Conservation (phyloP, 2,888 invertebrate species). For the Eurytoma adleriae region DNA sequence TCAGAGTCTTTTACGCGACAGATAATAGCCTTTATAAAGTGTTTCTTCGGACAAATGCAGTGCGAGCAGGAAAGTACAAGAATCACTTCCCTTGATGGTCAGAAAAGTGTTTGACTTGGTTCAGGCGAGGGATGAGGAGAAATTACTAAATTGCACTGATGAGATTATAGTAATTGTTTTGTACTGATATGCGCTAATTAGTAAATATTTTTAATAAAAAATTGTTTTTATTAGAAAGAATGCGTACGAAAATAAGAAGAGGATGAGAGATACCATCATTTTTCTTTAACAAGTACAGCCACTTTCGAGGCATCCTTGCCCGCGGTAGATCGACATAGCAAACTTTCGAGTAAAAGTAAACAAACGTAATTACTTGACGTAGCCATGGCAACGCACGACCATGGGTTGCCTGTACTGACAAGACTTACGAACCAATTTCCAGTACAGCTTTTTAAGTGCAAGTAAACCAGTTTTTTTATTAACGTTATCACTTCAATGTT, state of each 20-base stretch:
- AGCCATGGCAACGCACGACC: constrained; percentile 18
- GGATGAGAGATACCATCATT: constrained; percentile 3
- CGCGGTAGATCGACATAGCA: constrained; percentile 16
- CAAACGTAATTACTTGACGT: constrained; percentile 45
- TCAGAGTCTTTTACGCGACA: neutral
- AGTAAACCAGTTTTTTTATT: too few species aligned
- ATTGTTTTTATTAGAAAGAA: too few species aligned
- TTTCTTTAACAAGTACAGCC: constrained; percentile 25
- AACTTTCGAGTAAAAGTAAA: constrained; percentile 39
- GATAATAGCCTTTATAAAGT: constrained; percentile 25
- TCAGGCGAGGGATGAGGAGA: neutral
- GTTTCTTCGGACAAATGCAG: constrained; percentile 18
- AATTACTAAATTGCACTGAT: neutral
- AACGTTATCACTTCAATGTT: too few species aligned
- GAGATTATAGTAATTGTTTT: too few species aligned
- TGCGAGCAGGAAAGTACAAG: neutral
- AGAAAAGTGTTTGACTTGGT: neutral
- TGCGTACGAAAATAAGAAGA: too few species aligned
- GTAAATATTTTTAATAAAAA: too few species aligned
- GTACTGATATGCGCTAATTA: too few species aligned
- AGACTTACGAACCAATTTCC: neutral
- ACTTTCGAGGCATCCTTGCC: constrained; percentile 31
- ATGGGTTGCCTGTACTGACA: constrained; percentile 10
- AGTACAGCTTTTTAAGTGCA: too few species aligned
- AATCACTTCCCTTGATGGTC: neutral